Evolutionary conservation across 1,140 invertebrate genomes (phyloP), one percentile per base, ranked within the genome.

Genomic region (Chrysopa pallens): DNA sequence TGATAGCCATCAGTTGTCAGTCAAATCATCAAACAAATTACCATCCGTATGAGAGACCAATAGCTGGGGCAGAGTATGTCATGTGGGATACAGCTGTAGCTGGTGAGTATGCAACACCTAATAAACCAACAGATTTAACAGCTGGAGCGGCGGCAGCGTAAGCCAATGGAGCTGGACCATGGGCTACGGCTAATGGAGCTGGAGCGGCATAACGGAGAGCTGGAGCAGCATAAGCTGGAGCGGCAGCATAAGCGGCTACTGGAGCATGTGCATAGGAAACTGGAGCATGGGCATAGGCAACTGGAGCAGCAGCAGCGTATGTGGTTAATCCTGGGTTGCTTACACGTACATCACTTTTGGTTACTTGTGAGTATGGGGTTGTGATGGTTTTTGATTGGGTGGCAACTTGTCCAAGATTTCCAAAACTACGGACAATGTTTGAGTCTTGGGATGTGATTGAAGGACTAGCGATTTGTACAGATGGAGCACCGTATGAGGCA

Each of bases 361-460:
- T 72, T 38, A 70, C 70, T 50, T 67, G 73, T 13, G 74, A 77
- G 60, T 73, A 76, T 6, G 74, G 71, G 3, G 74, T 76, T 50
- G 73, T 69, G 33, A 79, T 65, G 29, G 73, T 66, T 49, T 76
- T 73, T 3, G 68, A 64, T 49, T 75, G 68, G 14, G 69, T 70
- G 3, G 72, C 70, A 13, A 76, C 61, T 53, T 69, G 56, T 23
- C 68, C 69, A 15, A 75, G 55, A 52, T 76, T 75, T 44, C 68
- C 73, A 0, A 61, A 61, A 46, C 67, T 70, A 23, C 72, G 58
- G 12, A 69, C 51, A 27, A 70, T 72, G 51, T 76, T 75, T 36
- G 68, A 64, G 7, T 67, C 65, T 31, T 69, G 68, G 0, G 67
- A 60, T 15, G 68, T 66, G 29, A 72, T 50, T 0, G 72, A 66